Base-by-base conservation (phyloP, 2,888 invertebrate genomes). In the Candidula unifasciata region DNA sequence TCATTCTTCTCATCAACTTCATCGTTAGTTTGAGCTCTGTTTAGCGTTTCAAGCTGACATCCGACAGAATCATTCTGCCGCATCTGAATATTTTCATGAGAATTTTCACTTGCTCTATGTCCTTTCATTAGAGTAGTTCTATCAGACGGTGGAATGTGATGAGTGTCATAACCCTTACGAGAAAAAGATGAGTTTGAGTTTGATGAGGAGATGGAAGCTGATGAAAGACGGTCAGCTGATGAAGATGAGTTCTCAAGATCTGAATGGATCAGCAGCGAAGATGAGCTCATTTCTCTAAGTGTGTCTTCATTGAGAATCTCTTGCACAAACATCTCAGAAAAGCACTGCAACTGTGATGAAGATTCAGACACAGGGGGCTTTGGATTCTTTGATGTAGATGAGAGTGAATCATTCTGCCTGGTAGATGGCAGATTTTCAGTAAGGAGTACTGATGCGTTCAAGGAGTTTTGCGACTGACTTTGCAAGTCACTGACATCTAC, bases 231-330 rank as follows among this genome's bases (percentile, higher is more conserved):
- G 37, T 79, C 33, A 33, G 44, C 24, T 33, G 79, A 79, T 54
- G 83, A 83, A 33, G 83, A 79, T 3, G 77, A 79, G 57, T 83
- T 83, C 77, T 83, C 83, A 5, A 79, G 57, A 37, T 78, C 83
- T 24, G 79, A 79, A 73, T 83, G 76, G 2, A 16, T 60, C 78
- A 83, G 30, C n/a, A 83, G 64, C 27, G 79, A 79, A 0, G 60
- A 57, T 33, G 54, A 79, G 79, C 83, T 83, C 54, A 83, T 77
- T 57, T 83, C 79, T 24, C 83, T 37, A 5, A 83, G 60, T 13
- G 83, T 83, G 10, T 83, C 79, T 33, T 71, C 69, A 69, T 79
- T 83, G 73, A 83, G 83, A 24, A 83, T 78, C 68, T 79, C 83
- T 33, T 83, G 83, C 27, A 79, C 83, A 83, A 83, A 73, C 37